Evolutionary conservation across 1,140 invertebrate genomes (phyloP), one percentile per base, ranked within the genome.

Genomic region (Drosophila ambigua): DNA sequence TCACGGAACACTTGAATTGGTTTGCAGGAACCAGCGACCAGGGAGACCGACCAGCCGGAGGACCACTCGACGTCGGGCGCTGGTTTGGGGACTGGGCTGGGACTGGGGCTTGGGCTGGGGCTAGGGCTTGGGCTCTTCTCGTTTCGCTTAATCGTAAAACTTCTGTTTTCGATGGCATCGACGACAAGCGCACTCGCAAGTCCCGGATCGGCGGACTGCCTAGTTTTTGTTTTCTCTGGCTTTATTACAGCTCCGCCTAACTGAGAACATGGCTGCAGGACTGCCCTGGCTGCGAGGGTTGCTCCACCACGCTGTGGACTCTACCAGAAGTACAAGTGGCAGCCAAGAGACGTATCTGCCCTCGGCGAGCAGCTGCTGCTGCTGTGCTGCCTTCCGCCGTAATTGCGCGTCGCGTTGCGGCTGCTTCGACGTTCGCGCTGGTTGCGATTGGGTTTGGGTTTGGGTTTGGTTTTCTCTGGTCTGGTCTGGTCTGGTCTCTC

Each of bases 1-100:
- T 90, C 89, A 90, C 88, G 88, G 82, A 90, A 90, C 88, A 90
- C 82, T 90, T 89, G 80, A 85, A 89, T 72, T 89, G 69, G 69
- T 75, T 80, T 83, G 72, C 72, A 59, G 67, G 15, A 82, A 77
- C 43, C 46, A 43, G 35, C 16, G 31, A 58, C 15, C 46, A 31
- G 71, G 31, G 8, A 9, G 31, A 31, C 53, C 60, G 53, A 23
- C 13, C 35, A 39, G 52, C 43, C 24, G 31, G 41, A 46, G 43
- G 20, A 57, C 53, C 8, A 46, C 31, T 31, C 31, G 51, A 15
- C 35, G 16, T 24, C 2, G 31, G 3, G 31, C 8, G 31, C 28
- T 31, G 7, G 7, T 31, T 31, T 31, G 28, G 7, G 28, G 28
- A 7, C 8, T 31, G 28, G 28, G 7, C 20, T 20, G 20, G 20